Conservation (phyloP, 2,797 vertebrate species). For the Sternotherus odoratus region DNA sequence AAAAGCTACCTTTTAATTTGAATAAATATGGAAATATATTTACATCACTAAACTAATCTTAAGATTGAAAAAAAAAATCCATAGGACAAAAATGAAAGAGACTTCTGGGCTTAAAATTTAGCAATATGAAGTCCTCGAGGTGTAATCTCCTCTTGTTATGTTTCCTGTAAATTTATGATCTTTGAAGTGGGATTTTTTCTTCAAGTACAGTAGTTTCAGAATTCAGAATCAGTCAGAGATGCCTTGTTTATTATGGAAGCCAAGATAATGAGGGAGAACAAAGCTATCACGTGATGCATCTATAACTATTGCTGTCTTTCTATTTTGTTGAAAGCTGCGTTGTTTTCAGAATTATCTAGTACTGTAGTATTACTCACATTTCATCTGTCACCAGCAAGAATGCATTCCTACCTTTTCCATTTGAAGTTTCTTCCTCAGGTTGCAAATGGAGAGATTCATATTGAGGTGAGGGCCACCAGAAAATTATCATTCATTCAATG, state of each 20-base stretch:
- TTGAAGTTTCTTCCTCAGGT: neutral
- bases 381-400: neutral
- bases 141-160: neutral
- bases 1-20: neutral
- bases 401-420: neutral
- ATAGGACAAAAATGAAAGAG: neutral
- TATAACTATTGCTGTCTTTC: neutral
- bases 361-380: conserved; percentile 43
- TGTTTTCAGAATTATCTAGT: conserved; percentile 8
- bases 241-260: neutral
- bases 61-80: conserved; percentile 1
- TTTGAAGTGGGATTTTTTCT: neutral
- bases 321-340: neutral
- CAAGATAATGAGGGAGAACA: conserved; percentile 5
- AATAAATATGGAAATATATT: conserved; percentile 25
- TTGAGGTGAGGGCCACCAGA: neutral
- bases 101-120: conserved; percentile 12
- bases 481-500: neutral
- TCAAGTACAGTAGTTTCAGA: neutral
- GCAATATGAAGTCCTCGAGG: neutral
- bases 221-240: conserved; percentile 22
- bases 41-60: neutral
- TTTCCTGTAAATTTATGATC: conserved; percentile 20
- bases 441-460: neutral
- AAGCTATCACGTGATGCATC: neutral